Evolutionary conservation across 2,113 vertebrate species (phyloP).

Genomic region (Neotragus moschatus): DNA sequence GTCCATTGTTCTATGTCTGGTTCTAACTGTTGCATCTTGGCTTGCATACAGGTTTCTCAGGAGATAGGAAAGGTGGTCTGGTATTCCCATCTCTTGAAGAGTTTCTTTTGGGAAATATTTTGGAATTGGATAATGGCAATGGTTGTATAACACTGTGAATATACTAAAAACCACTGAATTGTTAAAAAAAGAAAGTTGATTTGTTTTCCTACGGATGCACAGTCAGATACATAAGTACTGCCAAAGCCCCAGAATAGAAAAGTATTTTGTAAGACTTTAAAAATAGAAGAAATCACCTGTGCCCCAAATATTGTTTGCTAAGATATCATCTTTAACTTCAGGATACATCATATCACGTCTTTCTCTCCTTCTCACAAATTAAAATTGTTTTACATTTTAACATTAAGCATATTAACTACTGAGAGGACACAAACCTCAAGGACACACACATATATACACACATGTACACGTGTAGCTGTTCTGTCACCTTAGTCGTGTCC

Average conservation of each 20-base stretch:
- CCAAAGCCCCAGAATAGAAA: neutral
- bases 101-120: neutral
- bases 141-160: neutral
- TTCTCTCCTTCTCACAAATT: neutral
- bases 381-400: neutral
- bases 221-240: neutral
- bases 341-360: neutral
- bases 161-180: neutral
- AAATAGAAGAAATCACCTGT: slow-evolving; percentile 15
- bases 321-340: slow-evolving; percentile 27
- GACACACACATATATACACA: neutral
- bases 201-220: neutral
- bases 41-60: neutral
- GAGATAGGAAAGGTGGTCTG: neutral
- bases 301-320: slow-evolving; percentile 21
- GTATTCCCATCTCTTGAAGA: neutral
- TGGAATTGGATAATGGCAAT: neutral
- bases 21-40: neutral
- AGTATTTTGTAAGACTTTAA: slow-evolving; percentile 21
- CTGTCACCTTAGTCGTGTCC: neutral
- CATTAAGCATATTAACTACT: neutral
- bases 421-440: neutral
- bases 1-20: neutral
- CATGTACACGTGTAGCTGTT: neutral
- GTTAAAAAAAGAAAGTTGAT: neutral